Conservation (phyloP, 2,113 vertebrate genomes). For the Onychostruthus taczanowskii region DNA sequence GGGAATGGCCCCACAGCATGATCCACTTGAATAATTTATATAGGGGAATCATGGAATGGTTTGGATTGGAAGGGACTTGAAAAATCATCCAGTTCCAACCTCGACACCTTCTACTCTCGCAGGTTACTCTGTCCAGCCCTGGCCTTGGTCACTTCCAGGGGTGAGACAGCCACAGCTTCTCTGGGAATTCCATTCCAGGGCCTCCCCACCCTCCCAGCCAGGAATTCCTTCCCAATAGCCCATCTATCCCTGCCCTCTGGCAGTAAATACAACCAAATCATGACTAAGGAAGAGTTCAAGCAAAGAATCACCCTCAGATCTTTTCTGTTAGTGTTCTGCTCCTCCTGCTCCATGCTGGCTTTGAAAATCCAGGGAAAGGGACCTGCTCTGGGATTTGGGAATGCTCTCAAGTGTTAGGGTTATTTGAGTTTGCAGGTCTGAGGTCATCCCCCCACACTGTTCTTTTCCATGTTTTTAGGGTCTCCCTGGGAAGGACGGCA, state of each 20-base stretch:
- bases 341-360: background rate
- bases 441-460: background rate
- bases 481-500: slow-evolving; percentile 82
- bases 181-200: background rate
- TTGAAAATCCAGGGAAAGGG: background rate
- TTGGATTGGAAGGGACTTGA: background rate
- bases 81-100: background rate
- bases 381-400: background rate
- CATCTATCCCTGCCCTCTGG: background rate
- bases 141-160: background rate
- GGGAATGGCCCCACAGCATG: background rate
- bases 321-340: background rate
- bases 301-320: background rate
- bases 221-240: background rate
- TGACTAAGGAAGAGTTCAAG: background rate
- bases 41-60: background rate
- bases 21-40: background rate
- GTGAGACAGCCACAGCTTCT: background rate
- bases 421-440: background rate
- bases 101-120: accelerated
- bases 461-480: slow-evolving; percentile 66
- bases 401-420: background rate
- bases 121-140: accelerated
- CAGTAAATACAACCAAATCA: background rate
- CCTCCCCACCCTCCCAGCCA: background rate